These are phyloP conservation scores for Propithecus perrieri DNA, from an alignment of 2,797 vertebrate species.

Conservation along the genomic window DNA sequence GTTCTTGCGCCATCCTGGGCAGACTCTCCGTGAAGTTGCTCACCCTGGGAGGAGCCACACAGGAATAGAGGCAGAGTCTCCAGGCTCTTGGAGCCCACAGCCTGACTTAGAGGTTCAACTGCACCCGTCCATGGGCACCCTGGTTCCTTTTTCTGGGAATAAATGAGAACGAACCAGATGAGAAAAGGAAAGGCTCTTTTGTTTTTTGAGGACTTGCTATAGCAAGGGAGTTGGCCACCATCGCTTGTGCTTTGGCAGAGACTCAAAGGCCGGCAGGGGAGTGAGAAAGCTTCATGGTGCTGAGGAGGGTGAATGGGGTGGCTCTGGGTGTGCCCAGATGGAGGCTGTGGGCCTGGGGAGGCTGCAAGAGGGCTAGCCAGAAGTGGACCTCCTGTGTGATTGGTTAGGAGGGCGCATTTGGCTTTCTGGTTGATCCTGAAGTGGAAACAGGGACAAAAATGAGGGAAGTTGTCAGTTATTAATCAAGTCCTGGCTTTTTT, in stretches of 20 bases:
- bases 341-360: neutral
- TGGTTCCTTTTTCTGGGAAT: neutral
- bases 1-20: neutral
- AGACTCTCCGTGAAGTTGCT: neutral
- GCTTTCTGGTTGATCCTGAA: neutral
- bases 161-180: neutral
- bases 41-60: neutral
- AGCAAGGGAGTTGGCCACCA: neutral
- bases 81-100: neutral
- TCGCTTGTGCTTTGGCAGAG: neutral
- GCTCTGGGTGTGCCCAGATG: neutral
- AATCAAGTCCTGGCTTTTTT: neutral
- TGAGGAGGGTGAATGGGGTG: rapidly evolving
- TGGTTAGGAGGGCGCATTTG: neutral
- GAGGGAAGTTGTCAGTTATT: neutral
- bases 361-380: too few relatives aligned
- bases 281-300: neutral
- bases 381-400: neutral
- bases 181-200: neutral
- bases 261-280: too few relatives aligned
- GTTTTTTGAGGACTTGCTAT: neutral
- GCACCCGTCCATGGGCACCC: neutral
- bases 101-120: neutral
- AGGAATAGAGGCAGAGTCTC: neutral
- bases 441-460: neutral